Evolutionary conservation across 2,888 invertebrate genomes (phyloP), one percentile per base, ranked within the genome.

Genomic region (Leucoma salicis): DNA sequence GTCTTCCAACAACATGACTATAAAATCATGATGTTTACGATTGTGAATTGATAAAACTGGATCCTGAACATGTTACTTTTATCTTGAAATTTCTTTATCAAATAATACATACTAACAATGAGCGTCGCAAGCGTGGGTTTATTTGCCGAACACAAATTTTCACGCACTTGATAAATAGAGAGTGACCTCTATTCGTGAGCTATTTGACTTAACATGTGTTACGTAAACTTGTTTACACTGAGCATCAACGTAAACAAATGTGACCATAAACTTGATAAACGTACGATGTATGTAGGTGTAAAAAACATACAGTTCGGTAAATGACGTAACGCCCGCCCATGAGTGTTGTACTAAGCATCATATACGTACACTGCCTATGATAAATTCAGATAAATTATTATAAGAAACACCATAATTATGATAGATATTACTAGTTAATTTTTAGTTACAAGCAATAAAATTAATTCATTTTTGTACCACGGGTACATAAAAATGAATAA

Each of bases 231-330:
- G 53, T 63, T 62, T 63, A 57, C 53, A 48, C 34, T 34, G 35
- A 49, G 35, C 52, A 46, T 52, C 40, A 61, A 63, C 52, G 58
- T 70, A 70, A 70, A 70, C 69, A 69, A 57, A 52, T 58, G 49
- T 67, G 72, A 58, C 70, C 70, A 63, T 71, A 69, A 71, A 66
- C 67, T 71, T 71, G 66, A 61, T 63, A 59, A 55, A 51, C 44
- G 46, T 46, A 47, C 43, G 46, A 34, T 52, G 39, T 45, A 35
- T 31, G 42, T 53, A 54, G 49, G 49, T 49, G 48, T 44, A 53
- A 37, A 42, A 34, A 57, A 59, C 8, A 21, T 5, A 21, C 44
- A 47, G 46, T 49, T 51, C 28, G 35, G 31, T 16, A 27, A 42
- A 42, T 57, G 57, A 58, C 53, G 59, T 49, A 38, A 58, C 32